phyloP scores from a whole-genome alignment of 1,140 invertebrate species.

The Holotrichia oblita region DNA sequence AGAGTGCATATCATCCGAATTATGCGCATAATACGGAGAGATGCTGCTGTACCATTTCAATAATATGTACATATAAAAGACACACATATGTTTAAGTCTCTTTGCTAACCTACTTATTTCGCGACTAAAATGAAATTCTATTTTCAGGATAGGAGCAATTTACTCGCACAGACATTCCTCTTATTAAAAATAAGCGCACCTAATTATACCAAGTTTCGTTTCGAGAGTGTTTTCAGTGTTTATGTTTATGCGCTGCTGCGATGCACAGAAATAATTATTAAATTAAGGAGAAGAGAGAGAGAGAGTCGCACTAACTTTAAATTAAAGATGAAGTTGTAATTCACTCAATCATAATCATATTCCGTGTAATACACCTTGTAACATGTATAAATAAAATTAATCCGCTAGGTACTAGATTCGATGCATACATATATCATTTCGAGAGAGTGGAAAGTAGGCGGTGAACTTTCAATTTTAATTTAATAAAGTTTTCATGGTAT shows the following conservation, averaged over 20 bases:
- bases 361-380: not conserved
- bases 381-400: not conserved
- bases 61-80: too few species aligned
- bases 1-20: too few species aligned
- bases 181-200: too few species aligned
- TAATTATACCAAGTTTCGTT: too few species aligned
- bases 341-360: not conserved
- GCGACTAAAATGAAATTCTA: not conserved
- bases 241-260: too few species aligned
- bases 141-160: not conserved
- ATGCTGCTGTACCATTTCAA: too few species aligned
- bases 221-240: too few species aligned
- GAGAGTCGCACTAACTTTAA: not conserved
- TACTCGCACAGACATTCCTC: not conserved
- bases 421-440: not conserved
- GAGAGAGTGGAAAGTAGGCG: not conserved
- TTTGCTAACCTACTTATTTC: constrained; percentile 3
- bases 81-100: too few species aligned
- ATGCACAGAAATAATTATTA: too few species aligned
- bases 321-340: not conserved
- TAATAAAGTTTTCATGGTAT: too few species aligned
- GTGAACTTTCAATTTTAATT: not conserved
- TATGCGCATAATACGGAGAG: too few species aligned
- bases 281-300: too few species aligned
- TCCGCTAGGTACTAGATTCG: not conserved